These are phyloP conservation scores for Mungos mungo DNA, from an alignment of 2,113 vertebrate species.

Conservation along the genomic window DNA sequence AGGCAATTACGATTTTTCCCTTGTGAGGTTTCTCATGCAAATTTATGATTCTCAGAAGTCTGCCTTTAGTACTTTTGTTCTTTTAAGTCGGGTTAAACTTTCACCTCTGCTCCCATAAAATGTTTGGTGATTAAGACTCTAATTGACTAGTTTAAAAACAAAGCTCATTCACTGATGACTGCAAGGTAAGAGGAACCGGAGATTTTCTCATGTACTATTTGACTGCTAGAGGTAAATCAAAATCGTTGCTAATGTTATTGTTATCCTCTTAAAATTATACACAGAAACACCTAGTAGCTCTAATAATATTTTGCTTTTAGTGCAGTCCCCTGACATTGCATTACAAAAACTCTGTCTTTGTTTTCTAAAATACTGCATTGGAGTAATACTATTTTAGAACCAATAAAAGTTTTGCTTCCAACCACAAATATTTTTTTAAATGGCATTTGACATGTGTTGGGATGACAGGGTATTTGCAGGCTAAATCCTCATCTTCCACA, in stretches of 20 bases:
- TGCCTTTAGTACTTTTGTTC: constrained; percentile 13
- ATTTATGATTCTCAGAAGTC: neutral
- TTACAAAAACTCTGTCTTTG: neutral
- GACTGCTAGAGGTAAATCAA: neutral
- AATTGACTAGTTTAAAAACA: constrained; percentile 28
- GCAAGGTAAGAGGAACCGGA: neutral
- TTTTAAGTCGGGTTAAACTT: constrained; percentile 23
- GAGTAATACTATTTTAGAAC: neutral
- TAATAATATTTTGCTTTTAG: constrained; percentile 8
- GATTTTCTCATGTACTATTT: neutral
- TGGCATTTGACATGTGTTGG: neutral
- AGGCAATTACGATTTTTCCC: constrained; percentile 53
- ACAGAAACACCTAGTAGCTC: neutral
- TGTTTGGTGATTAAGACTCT: neutral
- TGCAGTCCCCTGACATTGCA: neutral
- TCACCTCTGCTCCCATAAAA: neutral
- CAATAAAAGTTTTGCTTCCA: neutral
- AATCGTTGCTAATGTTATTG: neutral
- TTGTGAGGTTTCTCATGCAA: constrained; percentile 29
- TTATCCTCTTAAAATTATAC: neutral
- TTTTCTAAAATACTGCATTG: constrained; percentile 1
- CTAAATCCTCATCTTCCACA: neutral
- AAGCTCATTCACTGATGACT: neutral
- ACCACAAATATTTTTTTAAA: neutral
- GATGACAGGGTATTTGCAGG: neutral